Evolutionary conservation across 2,113 vertebrate genomes (phyloP), one percentile per base, ranked within the genome.

Genomic region (Muntiacus reevesi): DNA sequence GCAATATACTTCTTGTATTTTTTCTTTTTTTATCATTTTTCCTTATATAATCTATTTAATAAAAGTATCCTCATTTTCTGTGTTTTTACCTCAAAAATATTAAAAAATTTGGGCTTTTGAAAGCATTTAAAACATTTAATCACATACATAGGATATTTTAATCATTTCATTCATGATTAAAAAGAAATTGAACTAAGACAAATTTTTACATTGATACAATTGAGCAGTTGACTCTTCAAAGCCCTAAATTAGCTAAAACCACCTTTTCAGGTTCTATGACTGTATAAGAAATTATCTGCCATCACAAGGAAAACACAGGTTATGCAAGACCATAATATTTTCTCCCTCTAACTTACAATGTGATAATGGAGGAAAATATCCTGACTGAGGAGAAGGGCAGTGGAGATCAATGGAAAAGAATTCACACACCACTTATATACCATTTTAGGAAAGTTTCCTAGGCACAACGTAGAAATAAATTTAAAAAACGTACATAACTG

Each of bases 61-160:
- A 23, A 62, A 96, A 78, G 4, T 52, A 5, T 57, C 57, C 45
- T 67, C 19, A 50, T 67, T 71, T 54, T 14, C 82, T 2, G 23
- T 95, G 52, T 81, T 95, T 94, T 57, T 95, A 93, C 3, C 16
- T 33, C 59, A 40, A 95, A 94, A 45, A 94, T 23, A 94, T 36
- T 81, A 40, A 47, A 91, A 91, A 79, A 36, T 81, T 23, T 67
- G 43, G 40, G 45, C 81, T 92, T 94, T 57, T 89, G 60, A 82
- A 96, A 97, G n/a, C 33, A 92, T 43, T 91, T 83, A 64, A 96
- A 84, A 91, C 10, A 92, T 91, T 91, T 93, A 40, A 89, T 23
- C 11, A 84, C 19, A 94, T 30, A 95, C n/a, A 95, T 0, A 93
- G 50, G 6, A 21, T 82, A 94, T 76, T 85, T 90, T 45, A 94